Conservation (phyloP, 2,797 vertebrate genomes). For the Bucorvus abyssinicus region DNA sequence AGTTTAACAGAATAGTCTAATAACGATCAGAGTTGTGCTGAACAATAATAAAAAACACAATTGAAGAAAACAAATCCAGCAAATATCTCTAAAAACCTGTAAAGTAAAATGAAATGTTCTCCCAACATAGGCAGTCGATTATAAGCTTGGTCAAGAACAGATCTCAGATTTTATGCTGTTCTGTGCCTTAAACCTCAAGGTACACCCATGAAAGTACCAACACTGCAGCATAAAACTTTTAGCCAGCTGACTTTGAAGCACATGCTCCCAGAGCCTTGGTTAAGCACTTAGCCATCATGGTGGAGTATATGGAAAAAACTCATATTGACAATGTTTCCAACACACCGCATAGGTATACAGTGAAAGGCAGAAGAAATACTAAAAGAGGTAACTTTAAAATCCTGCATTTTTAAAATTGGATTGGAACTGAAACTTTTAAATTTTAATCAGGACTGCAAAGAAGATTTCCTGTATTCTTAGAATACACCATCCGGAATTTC, state of each 20-base stretch:
- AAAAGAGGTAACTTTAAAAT: background rate
- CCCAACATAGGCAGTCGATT: background rate
- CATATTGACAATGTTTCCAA: background rate
- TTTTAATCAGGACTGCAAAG: background rate
- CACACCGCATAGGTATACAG: background rate
- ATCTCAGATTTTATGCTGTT: background rate
- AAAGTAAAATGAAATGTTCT: background rate
- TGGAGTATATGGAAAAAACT: background rate
- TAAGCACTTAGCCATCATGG: background rate
- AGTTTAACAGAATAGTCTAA: conserved; percentile 26
- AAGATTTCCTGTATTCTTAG: background rate
- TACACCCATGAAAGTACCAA: background rate
- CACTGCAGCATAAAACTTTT: background rate
- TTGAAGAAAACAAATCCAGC: background rate
- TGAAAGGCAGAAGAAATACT: background rate
- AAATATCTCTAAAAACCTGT: background rate
- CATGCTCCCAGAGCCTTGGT: background rate
- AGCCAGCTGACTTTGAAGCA: background rate
- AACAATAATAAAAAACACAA: conserved; percentile 2
- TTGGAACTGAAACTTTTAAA: background rate
- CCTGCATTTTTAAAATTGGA: background rate
- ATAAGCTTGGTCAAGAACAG: background rate
- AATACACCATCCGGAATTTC: background rate
- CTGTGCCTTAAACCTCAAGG: background rate
- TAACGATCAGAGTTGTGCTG: conserved; percentile 27